These are phyloP conservation scores for Dendrophyllia cribrosa DNA, from an alignment of 64 coral and sea anemone genomes.

Conservation along the genomic window DNA sequence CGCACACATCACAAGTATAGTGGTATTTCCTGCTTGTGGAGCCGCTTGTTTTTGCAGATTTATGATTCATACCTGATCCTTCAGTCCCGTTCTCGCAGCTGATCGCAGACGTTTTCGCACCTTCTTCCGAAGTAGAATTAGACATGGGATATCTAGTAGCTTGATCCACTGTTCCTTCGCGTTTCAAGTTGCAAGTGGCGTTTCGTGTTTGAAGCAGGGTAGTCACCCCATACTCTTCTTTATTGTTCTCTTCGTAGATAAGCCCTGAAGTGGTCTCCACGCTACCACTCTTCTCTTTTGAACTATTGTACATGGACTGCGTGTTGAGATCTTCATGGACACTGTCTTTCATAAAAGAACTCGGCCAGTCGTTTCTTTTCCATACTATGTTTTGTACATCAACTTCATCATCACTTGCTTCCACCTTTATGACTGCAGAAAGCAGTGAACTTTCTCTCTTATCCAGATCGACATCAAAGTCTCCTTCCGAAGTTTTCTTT, in stretches of 20 bases:
- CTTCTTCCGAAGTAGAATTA: background rate
- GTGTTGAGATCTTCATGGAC: background rate
- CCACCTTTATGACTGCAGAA: background rate
- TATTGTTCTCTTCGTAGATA: background rate
- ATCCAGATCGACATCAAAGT: background rate
- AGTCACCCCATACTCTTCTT: background rate
- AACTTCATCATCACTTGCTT: background rate
- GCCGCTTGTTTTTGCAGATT: background rate
- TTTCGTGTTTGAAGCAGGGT: background rate
- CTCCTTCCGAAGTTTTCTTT: background rate
- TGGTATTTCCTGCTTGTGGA: slow-evolving; percentile 46
- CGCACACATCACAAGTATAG: slow-evolving; percentile 83
- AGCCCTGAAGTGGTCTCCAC: background rate
- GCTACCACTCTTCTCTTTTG: background rate
- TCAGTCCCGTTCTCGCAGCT: background rate
- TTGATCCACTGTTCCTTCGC: background rate
- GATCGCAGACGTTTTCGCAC: background rate
- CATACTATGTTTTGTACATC: too few species aligned
- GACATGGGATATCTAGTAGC: background rate
- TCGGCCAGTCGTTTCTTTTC: background rate
- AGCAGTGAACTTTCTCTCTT: background rate
- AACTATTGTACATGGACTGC: background rate
- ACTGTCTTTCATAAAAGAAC: background rate
- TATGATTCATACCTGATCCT: background rate
- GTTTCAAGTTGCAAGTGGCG: background rate